Evolutionary conservation across 30 jellyfish, hydroid and myxozoan genomes (phyloP).

Genomic region (Pseudorhiza aurosa): DNA sequence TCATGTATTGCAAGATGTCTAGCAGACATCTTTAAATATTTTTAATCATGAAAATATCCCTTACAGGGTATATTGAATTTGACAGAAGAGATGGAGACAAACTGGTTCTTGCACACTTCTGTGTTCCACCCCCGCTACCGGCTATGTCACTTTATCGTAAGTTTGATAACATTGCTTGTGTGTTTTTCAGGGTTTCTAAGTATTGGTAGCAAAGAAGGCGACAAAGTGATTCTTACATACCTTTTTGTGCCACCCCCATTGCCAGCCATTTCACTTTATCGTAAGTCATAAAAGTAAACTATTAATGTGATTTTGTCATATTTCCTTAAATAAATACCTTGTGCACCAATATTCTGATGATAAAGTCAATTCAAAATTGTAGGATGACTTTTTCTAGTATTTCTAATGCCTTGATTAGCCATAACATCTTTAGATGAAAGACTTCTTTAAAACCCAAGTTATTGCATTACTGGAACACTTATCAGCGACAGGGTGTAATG

Average conservation of each 20-base stretch:
- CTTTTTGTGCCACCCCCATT: slow-evolving; percentile 76
- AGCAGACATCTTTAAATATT: too few relatives aligned
- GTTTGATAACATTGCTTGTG: not conserved
- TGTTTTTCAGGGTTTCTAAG: slow-evolving; percentile 50
- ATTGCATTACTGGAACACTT: too few relatives aligned
- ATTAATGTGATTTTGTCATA: not conserved
- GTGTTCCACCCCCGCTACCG: slow-evolving; percentile 50
- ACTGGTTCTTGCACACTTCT: slow-evolving; percentile 44
- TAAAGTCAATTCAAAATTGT: too few relatives aligned
- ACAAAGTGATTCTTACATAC: slow-evolving; percentile 39
- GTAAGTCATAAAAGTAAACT: slow-evolving; percentile 20
- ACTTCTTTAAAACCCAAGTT: too few relatives aligned
- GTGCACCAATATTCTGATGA: too few relatives aligned
- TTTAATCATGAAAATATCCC: not conserved
- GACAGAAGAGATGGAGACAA: slow-evolving; percentile 36
- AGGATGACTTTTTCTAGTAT: too few relatives aligned
- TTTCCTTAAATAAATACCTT: not conserved
- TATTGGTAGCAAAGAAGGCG: slow-evolving; percentile 51
- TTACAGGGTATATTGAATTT: slow-evolving; percentile 39
- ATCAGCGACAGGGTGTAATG: too few relatives aligned
- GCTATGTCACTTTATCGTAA: slow-evolving; percentile 64
- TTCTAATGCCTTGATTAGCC: too few relatives aligned
- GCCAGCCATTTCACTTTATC: slow-evolving; percentile 74
- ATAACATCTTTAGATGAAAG: too few relatives aligned
- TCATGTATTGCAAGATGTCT: too few relatives aligned